A percentile compares a stretch with the other conserved stretches of the same genome.
phyloP scores from a whole-genome alignment of 2,113 vertebrate species.

The Oenanthe oenanthe region DNA sequence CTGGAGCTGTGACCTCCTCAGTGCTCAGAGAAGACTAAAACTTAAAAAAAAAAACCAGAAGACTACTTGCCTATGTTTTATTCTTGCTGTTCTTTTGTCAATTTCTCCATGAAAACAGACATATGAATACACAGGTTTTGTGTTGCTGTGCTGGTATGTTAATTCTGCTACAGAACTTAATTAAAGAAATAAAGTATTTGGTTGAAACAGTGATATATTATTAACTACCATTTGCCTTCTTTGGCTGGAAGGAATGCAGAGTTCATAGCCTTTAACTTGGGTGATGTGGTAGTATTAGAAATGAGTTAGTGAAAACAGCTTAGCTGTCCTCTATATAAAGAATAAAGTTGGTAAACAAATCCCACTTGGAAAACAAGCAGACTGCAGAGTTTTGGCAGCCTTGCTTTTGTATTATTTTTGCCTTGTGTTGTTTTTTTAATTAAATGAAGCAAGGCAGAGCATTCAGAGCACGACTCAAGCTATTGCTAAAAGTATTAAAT shows the following conservation, averaged over 20 bases:
- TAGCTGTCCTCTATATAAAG: slow-evolving; percentile 42
- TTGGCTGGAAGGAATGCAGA: background rate
- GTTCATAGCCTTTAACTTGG: background rate
- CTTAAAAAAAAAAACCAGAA: background rate
- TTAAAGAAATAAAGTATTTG: slow-evolving; percentile 47
- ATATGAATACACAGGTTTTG: accelerated
- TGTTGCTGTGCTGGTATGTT: background rate
- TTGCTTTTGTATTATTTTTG: slow-evolving; percentile 61
- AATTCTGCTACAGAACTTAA: background rate
- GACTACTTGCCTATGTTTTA: background rate
- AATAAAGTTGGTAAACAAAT: slow-evolving; percentile 54
- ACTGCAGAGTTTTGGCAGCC: slow-evolving; percentile 58
- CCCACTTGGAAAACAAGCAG: slow-evolving; percentile 47
- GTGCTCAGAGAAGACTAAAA: background rate
- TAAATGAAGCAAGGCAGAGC: slow-evolving; percentile 64
- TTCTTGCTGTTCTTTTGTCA: background rate
- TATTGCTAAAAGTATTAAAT: slow-evolving; percentile 69
- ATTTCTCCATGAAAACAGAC: background rate
- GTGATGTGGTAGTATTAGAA: slow-evolving; percentile 14
- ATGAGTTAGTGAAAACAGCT: background rate
- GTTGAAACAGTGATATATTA: background rate
- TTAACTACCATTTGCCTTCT: background rate
- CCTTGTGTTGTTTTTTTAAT: slow-evolving; percentile 56
- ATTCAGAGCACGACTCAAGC: slow-evolving; percentile 54
- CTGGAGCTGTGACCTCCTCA: background rate